These are phyloP conservation scores for Neocrepidodera transversa DNA, from an alignment of 2,888 invertebrate genomes.

Conservation along the genomic window DNA sequence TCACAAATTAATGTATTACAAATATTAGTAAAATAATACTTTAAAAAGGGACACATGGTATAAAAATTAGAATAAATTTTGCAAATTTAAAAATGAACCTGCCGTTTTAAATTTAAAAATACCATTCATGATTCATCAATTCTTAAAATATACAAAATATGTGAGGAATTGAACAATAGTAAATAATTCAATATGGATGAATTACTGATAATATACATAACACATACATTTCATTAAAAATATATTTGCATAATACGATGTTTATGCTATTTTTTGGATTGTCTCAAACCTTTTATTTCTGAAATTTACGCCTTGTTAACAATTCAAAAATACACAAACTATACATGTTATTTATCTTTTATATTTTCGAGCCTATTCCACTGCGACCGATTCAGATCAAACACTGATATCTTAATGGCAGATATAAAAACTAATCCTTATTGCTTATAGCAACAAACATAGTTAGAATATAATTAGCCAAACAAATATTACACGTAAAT, in stretches of 20 bases:
- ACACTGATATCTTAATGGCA: conserved; percentile 3
- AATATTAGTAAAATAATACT: no score
- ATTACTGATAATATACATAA: not conserved
- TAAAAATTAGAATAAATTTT: not conserved
- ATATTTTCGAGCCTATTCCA: no score
- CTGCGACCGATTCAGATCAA: no score
- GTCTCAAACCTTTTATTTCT: no score
- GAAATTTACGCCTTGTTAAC: no score
- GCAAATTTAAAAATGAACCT: conserved; percentile 4
- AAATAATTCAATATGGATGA: conserved; percentile 5
- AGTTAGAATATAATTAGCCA: conserved; percentile 8
- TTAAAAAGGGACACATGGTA: no score
- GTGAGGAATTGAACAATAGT: conserved; percentile 4
- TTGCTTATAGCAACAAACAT: conserved; percentile 7
- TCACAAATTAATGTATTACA: no score
- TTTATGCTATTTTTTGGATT: no score
- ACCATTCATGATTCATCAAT: conserved; percentile 4
- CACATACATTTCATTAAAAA: not conserved
- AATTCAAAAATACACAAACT: no score
- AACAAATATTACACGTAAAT: not conserved
- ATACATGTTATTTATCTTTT: no score
- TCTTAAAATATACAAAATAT: conserved; percentile 4
- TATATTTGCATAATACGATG: not conserved
- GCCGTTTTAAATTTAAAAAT: not conserved
- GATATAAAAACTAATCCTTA: conserved; percentile 13